Conservation (phyloP, 2,888 invertebrate species). For the Celastrina argiolus region DNA sequence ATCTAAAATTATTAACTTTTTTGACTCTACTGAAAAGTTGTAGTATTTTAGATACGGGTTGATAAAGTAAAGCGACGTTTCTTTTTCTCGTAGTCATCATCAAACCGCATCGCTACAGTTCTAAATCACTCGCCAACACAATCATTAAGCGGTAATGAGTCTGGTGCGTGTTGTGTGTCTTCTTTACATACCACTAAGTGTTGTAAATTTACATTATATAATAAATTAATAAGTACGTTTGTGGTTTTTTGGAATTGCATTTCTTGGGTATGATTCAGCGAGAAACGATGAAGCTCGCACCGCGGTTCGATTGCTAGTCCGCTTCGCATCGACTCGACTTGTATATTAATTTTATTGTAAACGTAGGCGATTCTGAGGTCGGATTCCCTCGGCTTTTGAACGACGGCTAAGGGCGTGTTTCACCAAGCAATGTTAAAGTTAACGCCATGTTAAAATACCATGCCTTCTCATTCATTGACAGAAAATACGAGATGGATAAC, state of each 20-base stretch:
- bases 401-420: no score
- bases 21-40: no score
- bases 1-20: no score
- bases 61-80: no score
- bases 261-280: conserved; percentile 65
- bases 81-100: neutral
- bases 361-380: conserved; percentile 49
- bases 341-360: conserved; percentile 58
- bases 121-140: conserved; percentile 42
- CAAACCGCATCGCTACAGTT: neutral
- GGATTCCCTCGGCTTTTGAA: neutral
- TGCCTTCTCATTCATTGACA: no score
- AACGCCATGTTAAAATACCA: no score
- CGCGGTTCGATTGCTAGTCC: conserved; percentile 67
- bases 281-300: conserved; percentile 66
- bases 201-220: conserved; percentile 56
- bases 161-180: conserved; percentile 71
- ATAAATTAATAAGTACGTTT: conserved; percentile 57
- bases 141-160: conserved; percentile 51
- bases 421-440: no score
- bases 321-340: conserved; percentile 52
- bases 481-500: no score
- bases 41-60: no score
- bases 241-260: conserved; percentile 67
- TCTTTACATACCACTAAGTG: conserved; percentile 68